Evolutionary conservation across 35 echinoderm and acorn worm genomes (phyloP).

Genomic region (Lytechinus variegatus): DNA sequence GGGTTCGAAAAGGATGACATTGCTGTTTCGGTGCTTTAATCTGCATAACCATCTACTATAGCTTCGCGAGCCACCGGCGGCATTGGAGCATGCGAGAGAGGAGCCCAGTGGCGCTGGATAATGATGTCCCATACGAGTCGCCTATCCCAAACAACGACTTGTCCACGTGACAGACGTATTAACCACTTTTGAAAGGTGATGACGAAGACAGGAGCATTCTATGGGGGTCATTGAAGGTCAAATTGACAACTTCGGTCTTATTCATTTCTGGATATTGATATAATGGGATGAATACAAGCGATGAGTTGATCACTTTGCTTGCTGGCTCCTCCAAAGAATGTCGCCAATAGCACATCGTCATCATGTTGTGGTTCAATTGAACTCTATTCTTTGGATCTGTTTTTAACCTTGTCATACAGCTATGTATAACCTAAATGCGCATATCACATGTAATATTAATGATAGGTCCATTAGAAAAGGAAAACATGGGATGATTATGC

Average conservation of each 20-base stretch:
- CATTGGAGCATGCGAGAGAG: background rate
- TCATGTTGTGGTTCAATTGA: background rate
- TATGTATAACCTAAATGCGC: background rate
- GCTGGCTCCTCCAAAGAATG: background rate
- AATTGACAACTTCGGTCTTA: background rate
- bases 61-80: background rate
- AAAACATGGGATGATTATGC: background rate
- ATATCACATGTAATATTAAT: background rate
- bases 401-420: background rate
- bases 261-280: background rate
- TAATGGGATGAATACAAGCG: background rate
- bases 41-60: background rate
- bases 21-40: background rate
- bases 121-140: constrained; percentile 11
- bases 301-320: background rate
- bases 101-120: background rate
- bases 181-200: constrained; percentile 31
- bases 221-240: constrained; percentile 24
- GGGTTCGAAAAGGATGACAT: background rate
- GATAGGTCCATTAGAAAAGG: background rate
- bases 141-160: background rate
- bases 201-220: constrained; percentile 2
- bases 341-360: background rate
- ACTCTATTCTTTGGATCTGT: background rate
- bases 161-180: background rate